Evolutionary conservation across 1,140 invertebrate species (phyloP).

Genomic region (Hypsibius dujardini): DNA sequence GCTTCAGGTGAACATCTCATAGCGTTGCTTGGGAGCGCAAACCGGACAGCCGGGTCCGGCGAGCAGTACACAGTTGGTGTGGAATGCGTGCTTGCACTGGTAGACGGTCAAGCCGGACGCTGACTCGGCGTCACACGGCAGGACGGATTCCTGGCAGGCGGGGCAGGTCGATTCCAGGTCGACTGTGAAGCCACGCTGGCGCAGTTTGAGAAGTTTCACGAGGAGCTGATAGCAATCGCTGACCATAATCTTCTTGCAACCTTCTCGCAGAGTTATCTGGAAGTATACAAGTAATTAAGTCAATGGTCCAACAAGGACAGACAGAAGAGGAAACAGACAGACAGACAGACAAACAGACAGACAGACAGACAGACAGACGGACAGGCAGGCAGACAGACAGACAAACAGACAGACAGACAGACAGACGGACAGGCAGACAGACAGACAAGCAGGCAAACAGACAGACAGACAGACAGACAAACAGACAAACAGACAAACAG

Average conservation of each 20-base stretch:
- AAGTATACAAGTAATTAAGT: too few species aligned
- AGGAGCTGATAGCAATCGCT: constrained; percentile 75
- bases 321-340: too few species aligned
- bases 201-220: constrained; percentile 53
- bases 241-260: constrained; percentile 66
- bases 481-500: too few species aligned
- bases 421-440: too few species aligned
- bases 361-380: too few species aligned
- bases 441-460: too few species aligned
- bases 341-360: too few species aligned
- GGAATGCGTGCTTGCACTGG: constrained; percentile 73
- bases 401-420: too few species aligned
- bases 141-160: background rate
- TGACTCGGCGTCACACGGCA: constrained; percentile 33
- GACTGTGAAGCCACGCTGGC: constrained; percentile 54
- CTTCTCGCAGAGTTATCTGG: constrained; percentile 63
- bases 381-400: too few species aligned
- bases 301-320: too few species aligned
- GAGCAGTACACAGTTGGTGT: constrained; percentile 51
- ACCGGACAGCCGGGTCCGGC: background rate
- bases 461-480: too few species aligned
- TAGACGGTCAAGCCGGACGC: constrained; percentile 57
- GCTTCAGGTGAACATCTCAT: constrained; percentile 7
- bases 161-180: constrained; percentile 26
- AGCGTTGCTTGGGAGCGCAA: background rate